Percentiles rank a stretch among this genome's conserved stretches.
These are phyloP conservation scores for Heteronetta atricapilla DNA, from an alignment of 2,113 vertebrate genomes.

Conservation along the genomic window DNA sequence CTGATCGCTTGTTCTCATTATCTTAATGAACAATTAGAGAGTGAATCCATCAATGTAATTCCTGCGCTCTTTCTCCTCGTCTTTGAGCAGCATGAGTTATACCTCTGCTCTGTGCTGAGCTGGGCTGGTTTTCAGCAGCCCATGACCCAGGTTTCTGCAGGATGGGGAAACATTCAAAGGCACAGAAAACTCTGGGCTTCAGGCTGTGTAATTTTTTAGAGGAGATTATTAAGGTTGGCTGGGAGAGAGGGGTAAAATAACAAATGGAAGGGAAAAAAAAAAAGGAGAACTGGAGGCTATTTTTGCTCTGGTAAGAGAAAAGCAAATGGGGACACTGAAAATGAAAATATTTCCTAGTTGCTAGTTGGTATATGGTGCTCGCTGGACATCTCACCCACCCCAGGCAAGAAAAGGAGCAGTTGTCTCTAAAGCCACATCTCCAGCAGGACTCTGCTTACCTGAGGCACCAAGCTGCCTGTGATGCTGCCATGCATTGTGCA, in stretches of 20 bases:
- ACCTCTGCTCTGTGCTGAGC: background rate
- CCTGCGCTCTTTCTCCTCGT: background rate
- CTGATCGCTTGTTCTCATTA: slow-evolving; percentile 28
- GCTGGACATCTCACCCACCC: background rate
- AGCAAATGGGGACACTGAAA: background rate
- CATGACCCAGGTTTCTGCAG: background rate
- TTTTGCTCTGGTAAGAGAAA: background rate
- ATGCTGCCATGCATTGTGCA: background rate
- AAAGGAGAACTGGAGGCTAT: background rate
- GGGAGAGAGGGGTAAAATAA: background rate
- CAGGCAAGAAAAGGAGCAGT: background rate
- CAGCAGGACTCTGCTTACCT: background rate
- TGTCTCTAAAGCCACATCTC: background rate
- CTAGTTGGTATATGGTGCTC: background rate
- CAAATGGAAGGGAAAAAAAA: background rate
- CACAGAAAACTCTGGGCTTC: background rate
- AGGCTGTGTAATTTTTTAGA: background rate
- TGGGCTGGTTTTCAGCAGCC: background rate
- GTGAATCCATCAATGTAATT: background rate
- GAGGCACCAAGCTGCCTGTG: background rate
- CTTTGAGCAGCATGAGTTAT: background rate
- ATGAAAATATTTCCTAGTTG: background rate
- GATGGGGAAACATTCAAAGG: background rate
- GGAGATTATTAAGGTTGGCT: background rate
- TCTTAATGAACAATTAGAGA: slow-evolving; percentile 24